Evolutionary conservation across 1,140 invertebrate genomes (phyloP).

Genomic region (Marisa cornuarietis): DNA sequence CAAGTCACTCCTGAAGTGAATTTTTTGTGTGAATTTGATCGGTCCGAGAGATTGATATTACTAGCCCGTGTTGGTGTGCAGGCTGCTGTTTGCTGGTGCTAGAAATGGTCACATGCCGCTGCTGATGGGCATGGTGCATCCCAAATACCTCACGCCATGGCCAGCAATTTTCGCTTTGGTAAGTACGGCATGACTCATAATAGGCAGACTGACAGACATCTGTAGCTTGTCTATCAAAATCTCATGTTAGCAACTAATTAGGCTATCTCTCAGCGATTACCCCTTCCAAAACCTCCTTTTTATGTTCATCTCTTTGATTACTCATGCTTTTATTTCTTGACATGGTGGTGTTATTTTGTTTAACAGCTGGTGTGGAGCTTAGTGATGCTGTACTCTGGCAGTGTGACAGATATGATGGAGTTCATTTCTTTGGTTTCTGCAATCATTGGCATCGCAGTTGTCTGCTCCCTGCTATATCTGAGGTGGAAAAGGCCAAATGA

Average conservation of each 20-base stretch:
- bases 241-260: no score
- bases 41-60: no score
- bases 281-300: no score
- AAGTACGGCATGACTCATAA: constrained; percentile 60
- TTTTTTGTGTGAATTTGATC: no score
- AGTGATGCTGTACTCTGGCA: constrained; percentile 45
- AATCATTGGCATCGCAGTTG: constrained; percentile 76
- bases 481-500: constrained; percentile 88
- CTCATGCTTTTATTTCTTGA: no score
- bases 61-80: constrained; percentile 33
- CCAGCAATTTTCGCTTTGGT: constrained; percentile 91
- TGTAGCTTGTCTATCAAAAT: no score
- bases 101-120: constrained; percentile 95
- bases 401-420: constrained; percentile 44
- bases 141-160: constrained; percentile 85
- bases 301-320: no score
- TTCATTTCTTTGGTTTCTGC: constrained; percentile 48
- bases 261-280: no score
- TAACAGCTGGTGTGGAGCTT: constrained; percentile 41
- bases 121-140: constrained; percentile 93
- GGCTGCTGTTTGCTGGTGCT: constrained; percentile 95
- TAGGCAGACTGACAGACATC: no score
- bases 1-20: no score
- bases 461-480: constrained; percentile 87
- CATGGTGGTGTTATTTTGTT: no score